Conservation (phyloP, 2,888 invertebrate genomes). For the Drosophila pseudotakahashii region DNA sequence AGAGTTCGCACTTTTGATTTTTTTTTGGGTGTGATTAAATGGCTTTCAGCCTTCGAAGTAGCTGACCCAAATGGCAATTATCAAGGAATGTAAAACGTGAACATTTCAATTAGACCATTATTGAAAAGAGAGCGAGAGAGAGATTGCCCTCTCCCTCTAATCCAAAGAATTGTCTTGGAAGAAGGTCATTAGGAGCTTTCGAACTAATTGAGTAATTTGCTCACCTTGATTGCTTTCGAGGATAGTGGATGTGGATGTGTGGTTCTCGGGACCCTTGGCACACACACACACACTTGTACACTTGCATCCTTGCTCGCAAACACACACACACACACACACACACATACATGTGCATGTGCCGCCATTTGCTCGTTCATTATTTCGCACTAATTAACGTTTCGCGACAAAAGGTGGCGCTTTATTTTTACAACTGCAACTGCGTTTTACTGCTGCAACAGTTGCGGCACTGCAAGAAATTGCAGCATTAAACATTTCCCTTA, state of each 20-base stretch:
- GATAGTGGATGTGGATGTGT: constrained; percentile 7
- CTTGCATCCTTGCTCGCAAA: neutral
- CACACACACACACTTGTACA: constrained; percentile 1
- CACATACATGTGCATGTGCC: constrained; percentile 2
- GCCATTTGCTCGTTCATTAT: constrained; percentile 62
- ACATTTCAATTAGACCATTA: neutral
- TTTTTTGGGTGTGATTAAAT: too few species aligned
- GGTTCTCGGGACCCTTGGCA: constrained; percentile 15
- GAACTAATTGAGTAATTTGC: constrained; percentile 56
- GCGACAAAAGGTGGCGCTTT: constrained; percentile 71
- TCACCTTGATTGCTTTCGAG: constrained; percentile 46
- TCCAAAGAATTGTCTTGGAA: constrained; percentile 25
- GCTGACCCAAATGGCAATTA: neutral
- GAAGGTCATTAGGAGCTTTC: constrained; percentile 34
- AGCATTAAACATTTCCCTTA: neutral
- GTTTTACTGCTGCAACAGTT: constrained; percentile 19
- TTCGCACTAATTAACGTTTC: constrained; percentile 73
- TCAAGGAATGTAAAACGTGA: neutral
- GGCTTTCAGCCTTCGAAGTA: neutral
- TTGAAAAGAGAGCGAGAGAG: neutral
- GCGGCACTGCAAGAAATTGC: constrained; percentile 9
- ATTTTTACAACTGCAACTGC: constrained; percentile 47
- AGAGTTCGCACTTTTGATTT: too few species aligned
- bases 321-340: constrained; percentile 11
- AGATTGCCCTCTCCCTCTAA: neutral